Percentiles rank a stretch among this genome's conserved stretches.
Evolutionary conservation across 2,113 vertebrate genomes (phyloP).

Genomic region (Sinocyclocheilus anshuiensis): DNA sequence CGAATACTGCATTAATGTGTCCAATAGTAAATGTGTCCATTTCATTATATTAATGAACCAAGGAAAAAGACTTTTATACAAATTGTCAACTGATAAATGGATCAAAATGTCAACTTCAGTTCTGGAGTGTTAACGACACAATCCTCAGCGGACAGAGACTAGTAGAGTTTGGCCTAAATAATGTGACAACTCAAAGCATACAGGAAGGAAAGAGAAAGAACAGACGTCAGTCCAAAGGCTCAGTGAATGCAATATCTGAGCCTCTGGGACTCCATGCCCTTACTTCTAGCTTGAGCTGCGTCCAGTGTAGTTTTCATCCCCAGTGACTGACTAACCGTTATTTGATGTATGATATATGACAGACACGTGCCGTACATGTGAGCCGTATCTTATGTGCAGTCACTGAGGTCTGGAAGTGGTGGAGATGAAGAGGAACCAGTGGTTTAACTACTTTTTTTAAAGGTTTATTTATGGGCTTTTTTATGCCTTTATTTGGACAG

Average conservation of each 20-base stretch:
- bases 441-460: not conserved
- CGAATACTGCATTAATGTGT: not conserved
- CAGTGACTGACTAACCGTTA: conserved; percentile 9
- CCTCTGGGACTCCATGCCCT: conserved; percentile 21
- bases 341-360: conserved; percentile 28
- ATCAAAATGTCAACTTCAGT: not conserved
- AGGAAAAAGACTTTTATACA: not conserved
- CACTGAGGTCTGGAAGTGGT: not conserved
- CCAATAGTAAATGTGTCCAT: not conserved
- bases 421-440: not conserved
- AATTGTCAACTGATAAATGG: not conserved
- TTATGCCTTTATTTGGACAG: too few species aligned
- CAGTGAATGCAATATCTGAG: not conserved
- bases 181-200: conserved; percentile 1
- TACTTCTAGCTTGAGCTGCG: conserved; percentile 1
- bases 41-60: not conserved
- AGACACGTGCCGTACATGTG: not conserved
- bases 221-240: not conserved
- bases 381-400: not conserved
- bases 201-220: conserved; percentile 13
- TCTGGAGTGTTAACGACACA: not conserved
- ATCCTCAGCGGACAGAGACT: not conserved
- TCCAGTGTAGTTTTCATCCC: conserved; percentile 10
- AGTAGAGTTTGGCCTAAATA: conserved; percentile 3
- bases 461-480: not conserved